Percentiles rank a stretch among this genome's conserved stretches.
Conservation (phyloP, 2,113 vertebrate genomes). For the Microtus richardsoni region DNA sequence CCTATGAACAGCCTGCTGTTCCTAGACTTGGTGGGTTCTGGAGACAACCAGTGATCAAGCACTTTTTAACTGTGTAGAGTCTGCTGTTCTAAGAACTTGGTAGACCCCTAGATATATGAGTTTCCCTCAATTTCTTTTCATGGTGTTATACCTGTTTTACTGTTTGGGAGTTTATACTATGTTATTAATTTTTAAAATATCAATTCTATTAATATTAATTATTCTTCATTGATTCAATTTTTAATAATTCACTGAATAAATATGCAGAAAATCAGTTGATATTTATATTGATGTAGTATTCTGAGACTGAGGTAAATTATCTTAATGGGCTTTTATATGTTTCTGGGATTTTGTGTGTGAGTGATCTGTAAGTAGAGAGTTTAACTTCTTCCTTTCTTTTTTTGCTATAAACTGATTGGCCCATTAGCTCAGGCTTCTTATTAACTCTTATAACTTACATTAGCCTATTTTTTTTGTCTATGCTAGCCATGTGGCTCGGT, state of each 20-base stretch:
- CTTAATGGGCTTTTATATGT: background rate
- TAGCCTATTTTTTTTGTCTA: too few relatives aligned
- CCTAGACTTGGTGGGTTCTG: too few relatives aligned
- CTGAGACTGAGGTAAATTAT: background rate
- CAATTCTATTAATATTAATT: background rate
- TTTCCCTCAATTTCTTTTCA: background rate
- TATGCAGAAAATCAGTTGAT: constrained; percentile 23
- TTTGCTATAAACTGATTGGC: too few relatives aligned
- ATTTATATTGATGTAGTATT: constrained; percentile 21
- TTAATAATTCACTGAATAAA: background rate
- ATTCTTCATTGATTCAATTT: background rate
- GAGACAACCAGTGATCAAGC: background rate
- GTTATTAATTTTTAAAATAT: constrained; percentile 30
- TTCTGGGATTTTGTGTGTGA: background rate
- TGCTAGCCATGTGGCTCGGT: too few relatives aligned
- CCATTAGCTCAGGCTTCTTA: too few relatives aligned
- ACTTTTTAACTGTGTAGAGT: background rate
- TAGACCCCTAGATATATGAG: background rate
- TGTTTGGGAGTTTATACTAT: background rate
- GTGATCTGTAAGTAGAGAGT: background rate
- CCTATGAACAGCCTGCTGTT: too few relatives aligned
- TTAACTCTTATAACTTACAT: too few relatives aligned
- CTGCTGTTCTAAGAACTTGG: too few relatives aligned
- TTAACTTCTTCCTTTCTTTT: constrained; percentile 39
- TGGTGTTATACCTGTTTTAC: background rate